Evolutionary conservation across 2,888 invertebrate genomes (phyloP).

Genomic region (Mesorhabditis sp.): DNA sequence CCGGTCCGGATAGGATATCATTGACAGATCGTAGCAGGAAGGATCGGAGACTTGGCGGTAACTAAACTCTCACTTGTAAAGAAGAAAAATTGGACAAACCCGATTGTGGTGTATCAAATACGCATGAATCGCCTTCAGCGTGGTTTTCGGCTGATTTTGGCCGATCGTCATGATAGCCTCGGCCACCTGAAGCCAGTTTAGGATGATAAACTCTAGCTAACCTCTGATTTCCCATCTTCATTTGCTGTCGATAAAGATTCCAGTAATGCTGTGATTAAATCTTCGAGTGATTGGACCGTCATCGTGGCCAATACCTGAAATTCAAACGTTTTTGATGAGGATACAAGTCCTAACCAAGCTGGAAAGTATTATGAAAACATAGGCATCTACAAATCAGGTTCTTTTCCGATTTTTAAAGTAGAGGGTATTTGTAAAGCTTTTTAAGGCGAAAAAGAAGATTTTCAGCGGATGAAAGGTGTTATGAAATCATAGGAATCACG

Average conservation of each 20-base stretch:
- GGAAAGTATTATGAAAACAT: no score
- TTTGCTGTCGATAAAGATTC: conserved; percentile 39
- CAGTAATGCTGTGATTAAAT: conserved; percentile 45
- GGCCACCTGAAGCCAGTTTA: conserved; percentile 29
- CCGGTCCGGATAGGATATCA: neutral
- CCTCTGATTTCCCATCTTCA: neutral
- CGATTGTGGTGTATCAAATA: conserved; percentile 52
- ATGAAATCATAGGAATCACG: no score
- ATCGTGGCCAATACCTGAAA: neutral
- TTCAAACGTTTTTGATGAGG: no score
- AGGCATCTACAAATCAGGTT: no score
- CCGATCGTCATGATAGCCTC: conserved; percentile 50
- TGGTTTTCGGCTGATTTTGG: conserved; percentile 43
- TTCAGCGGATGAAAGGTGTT: no score
- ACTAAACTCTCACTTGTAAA: neutral
- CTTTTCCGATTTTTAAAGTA: no score
- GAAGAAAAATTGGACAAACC: conserved; percentile 16
- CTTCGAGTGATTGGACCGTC: conserved; percentile 5
- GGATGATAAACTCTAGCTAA: neutral
- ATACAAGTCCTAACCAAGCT: no score
- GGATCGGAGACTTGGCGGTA: neutral
- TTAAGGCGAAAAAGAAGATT: no score
- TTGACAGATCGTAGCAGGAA: neutral
- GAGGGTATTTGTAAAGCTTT: no score
- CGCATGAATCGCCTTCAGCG: conserved; percentile 54